These are phyloP conservation scores for silkworm (Bombyx mori) DNA, from an alignment of 1,140 invertebrate species.

Conservation along the genomic window DNA sequence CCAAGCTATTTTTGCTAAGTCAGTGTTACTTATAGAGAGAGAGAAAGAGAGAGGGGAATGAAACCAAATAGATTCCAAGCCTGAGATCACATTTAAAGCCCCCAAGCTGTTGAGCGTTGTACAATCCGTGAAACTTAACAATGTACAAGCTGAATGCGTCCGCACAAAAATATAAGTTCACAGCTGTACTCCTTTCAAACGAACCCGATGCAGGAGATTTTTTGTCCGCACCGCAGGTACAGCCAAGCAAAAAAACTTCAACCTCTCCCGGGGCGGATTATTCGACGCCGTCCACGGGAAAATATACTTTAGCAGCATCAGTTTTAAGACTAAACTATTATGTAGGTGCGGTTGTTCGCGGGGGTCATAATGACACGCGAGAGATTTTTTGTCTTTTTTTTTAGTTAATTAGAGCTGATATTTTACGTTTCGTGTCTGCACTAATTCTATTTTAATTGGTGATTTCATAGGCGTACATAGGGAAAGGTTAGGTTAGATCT, in stretches of 20 bases:
- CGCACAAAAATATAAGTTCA: background rate
- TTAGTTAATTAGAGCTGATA: conserved; percentile 47
- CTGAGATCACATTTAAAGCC: too few species aligned
- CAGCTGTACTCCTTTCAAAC: background rate
- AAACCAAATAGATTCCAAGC: too few species aligned
- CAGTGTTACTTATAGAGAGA: too few species aligned
- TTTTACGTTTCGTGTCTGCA: conserved; percentile 22
- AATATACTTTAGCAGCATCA: too few species aligned
- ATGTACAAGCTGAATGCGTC: background rate
- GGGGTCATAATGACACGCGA: conserved; percentile 57
- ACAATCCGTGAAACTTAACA: background rate
- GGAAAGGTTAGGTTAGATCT: too few species aligned
- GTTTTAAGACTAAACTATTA: too few species aligned
- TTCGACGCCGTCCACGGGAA: too few species aligned
- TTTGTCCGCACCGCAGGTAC: conserved; percentile 31
- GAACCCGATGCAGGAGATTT: conserved; percentile 5
- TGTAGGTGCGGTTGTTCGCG: conserved; percentile 10
- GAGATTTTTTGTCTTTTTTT: conserved; percentile 39
- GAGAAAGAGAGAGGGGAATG: too few species aligned
- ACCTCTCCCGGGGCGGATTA: conserved; percentile 33
- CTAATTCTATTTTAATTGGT: conserved; percentile 28
- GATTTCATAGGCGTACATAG: background rate
- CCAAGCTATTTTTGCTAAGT: too few species aligned
- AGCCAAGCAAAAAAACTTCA: conserved; percentile 27
- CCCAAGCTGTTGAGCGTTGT: too few species aligned